Evolutionary conservation across 2,113 vertebrate genomes (phyloP).

Genomic region (Toxostoma redivivum): DNA sequence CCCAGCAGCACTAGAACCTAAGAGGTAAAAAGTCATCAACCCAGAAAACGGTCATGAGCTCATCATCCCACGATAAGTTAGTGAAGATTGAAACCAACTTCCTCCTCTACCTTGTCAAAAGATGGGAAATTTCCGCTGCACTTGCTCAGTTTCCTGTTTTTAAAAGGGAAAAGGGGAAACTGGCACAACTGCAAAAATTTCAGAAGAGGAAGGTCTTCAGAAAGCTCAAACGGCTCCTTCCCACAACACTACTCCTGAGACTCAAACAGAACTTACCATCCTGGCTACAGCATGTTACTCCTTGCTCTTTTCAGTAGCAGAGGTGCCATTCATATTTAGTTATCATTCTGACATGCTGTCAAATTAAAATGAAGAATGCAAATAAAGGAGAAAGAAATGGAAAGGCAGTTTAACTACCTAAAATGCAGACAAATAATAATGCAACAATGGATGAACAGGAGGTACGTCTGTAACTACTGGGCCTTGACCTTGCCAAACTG

Average conservation of each 20-base stretch:
- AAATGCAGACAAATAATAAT: not conserved
- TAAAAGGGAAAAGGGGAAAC: not conserved
- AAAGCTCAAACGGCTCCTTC: not conserved
- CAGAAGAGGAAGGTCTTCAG: not conserved
- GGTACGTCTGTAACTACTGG: not conserved
- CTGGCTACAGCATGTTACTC: not conserved
- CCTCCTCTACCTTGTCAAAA: not conserved
- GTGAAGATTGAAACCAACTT: not conserved
- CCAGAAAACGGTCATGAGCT: not conserved
- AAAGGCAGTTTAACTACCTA: not conserved
- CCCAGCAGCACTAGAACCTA: not conserved
- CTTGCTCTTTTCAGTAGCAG: not conserved
- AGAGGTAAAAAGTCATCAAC: not conserved
- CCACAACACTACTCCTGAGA: not conserved
- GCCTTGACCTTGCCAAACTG: not conserved
- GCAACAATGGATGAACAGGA: not conserved
- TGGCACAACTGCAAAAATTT: not conserved
- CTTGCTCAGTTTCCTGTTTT: not conserved
- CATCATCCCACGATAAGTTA: not conserved
- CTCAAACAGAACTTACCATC: not conserved
- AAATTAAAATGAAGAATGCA: slow-evolving; percentile 3
- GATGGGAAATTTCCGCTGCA: not conserved
- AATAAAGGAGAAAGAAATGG: not conserved
- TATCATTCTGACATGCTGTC: not conserved
- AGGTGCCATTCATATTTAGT: not conserved